Evolutionary conservation across 2,113 vertebrate genomes (phyloP).

Genomic region (Actenoides lindsayi): DNA sequence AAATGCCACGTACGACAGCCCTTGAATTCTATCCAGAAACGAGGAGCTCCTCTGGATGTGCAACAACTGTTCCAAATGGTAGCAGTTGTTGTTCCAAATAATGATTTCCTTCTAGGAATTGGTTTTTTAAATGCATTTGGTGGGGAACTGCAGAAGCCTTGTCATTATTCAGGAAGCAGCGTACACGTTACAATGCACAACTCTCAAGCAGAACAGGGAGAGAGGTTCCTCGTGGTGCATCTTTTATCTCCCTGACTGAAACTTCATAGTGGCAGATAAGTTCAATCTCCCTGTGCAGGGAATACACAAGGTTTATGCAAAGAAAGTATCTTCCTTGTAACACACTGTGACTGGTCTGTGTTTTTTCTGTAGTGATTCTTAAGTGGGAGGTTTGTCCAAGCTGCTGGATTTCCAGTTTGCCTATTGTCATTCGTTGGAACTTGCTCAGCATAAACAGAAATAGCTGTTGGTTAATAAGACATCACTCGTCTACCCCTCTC

Average conservation of each 20-base stretch:
- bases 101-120: neutral
- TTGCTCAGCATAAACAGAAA: neutral
- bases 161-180: rapidly evolving
- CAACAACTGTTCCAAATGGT: neutral
- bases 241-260: neutral
- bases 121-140: neutral
- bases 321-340: rapidly evolving
- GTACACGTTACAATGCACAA: neutral
- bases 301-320: neutral
- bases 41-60: neutral
- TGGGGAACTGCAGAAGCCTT: neutral
- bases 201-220: neutral
- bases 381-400: neutral
- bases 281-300: neutral
- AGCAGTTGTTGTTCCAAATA: neutral
- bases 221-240: neutral
- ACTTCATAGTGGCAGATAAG: neutral
- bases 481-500: neutral
- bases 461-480: neutral
- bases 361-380: neutral
- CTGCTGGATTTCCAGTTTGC: neutral
- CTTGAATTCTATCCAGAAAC: neutral
- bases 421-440: neutral
- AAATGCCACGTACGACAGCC: neutral
- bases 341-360: rapidly evolving